Conservation (phyloP, 2,888 invertebrate species). For the Dione vanillae region DNA sequence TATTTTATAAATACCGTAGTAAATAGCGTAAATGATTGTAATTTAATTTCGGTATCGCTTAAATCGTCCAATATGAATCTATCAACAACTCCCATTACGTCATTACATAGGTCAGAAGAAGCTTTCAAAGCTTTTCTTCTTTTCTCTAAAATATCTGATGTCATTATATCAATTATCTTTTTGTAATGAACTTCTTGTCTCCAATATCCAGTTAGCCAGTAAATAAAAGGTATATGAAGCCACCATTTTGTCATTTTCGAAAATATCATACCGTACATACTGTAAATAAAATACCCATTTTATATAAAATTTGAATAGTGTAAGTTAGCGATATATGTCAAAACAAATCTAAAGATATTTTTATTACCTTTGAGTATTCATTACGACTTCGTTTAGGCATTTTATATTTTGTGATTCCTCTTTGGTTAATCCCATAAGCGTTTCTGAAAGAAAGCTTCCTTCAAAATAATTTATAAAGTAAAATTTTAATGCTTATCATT, state of each 20-base stretch:
- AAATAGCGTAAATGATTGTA: constrained; percentile 64
- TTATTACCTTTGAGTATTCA: constrained; percentile 59
- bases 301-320: no score
- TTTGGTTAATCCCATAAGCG: constrained; percentile 70
- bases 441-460: constrained; percentile 60
- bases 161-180: constrained; percentile 55
- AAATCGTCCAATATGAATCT: constrained; percentile 62
- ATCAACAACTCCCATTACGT: constrained; percentile 63
- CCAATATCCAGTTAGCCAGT: constrained; percentile 58
- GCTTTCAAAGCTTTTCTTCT: constrained; percentile 53
- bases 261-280: constrained; percentile 64
- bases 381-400: constrained; percentile 59
- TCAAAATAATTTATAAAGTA: no score
- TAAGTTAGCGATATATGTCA: no score
- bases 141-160: constrained; percentile 58
- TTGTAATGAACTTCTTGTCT: constrained; percentile 52
- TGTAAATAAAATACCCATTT: constrained; percentile 51
- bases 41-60: constrained; percentile 60
- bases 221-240: constrained; percentile 66
- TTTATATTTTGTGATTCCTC: constrained; percentile 59
- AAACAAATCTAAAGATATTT: not conserved
- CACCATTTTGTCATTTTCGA: constrained; percentile 70
- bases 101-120: constrained; percentile 47
- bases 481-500: no score
- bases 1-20: constrained; percentile 63